Evolutionary conservation across 2,888 invertebrate species (phyloP).

Genomic region (Aelia acuminata): DNA sequence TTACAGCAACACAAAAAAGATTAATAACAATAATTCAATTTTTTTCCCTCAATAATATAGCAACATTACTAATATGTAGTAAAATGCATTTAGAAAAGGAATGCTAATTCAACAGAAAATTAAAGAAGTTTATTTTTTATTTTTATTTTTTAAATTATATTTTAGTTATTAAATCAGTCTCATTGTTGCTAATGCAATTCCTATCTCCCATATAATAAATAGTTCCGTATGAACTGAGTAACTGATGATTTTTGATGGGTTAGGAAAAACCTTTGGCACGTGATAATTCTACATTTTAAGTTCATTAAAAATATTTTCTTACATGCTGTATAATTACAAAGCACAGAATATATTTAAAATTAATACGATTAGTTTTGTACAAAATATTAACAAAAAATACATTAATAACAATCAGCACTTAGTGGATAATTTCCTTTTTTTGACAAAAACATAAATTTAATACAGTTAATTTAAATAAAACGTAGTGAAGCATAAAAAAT

Average conservation of each 20-base stretch:
- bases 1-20: not conserved
- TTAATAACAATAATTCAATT: not conserved
- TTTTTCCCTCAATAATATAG: not conserved
- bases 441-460: constrained; percentile 12
- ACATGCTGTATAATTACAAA: constrained; percentile 49
- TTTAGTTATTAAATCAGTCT: constrained; percentile 61
- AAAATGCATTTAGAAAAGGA: constrained; percentile 4
- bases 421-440: not conserved
- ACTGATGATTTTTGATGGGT: constrained; percentile 42
- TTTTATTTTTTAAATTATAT: not conserved
- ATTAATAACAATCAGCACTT: constrained; percentile 44
- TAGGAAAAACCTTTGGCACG: constrained; percentile 58
- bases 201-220: constrained; percentile 37
- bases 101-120: not conserved
- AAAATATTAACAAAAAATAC: constrained; percentile 53
- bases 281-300: constrained; percentile 24
- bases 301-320: constrained; percentile 50
- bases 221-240: constrained; percentile 26
- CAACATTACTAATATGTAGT: not conserved
- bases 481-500: not conserved
- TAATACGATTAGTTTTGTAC: constrained; percentile 51
- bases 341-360: constrained; percentile 29
- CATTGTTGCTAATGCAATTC: constrained; percentile 62
- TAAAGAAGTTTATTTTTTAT: not conserved
- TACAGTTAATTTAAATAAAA: not conserved